Evolutionary conservation across 2,113 vertebrate species (phyloP).

Genomic region (Gasterosteus nipponicus): DNA sequence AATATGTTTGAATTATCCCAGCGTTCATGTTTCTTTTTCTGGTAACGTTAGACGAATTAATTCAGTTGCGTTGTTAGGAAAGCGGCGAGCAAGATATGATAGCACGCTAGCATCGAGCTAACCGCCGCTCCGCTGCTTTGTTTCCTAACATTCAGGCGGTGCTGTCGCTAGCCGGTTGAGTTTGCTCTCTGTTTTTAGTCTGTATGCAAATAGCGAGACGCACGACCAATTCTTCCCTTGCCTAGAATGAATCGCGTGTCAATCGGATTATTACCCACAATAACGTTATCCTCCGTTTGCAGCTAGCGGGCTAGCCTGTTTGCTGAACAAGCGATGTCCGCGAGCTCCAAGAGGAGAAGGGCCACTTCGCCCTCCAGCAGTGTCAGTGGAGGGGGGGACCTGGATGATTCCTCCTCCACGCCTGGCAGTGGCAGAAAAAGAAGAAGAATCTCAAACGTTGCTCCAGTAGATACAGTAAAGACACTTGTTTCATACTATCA

Average conservation of each 20-base stretch:
- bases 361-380: constrained; percentile 97
- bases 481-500: neutral
- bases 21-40: neutral
- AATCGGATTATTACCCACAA: neutral
- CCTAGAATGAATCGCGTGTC: too few relatives aligned
- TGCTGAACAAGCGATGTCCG: constrained; percentile 67
- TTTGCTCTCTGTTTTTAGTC: neutral
- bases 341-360: constrained; percentile 93
- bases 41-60: neutral
- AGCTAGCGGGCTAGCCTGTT: constrained; percentile 53
- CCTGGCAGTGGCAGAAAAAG: constrained; percentile 92
- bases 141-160: neutral
- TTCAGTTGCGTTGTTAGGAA: neutral
- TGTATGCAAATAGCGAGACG: neutral
- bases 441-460: constrained; percentile 87
- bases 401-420: constrained; percentile 89
- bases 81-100: neutral
- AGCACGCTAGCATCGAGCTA: neutral
- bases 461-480: constrained; percentile 93
- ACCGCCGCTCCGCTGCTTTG: neutral
- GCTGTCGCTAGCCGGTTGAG: neutral
- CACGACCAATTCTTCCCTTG: neutral
- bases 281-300: neutral
- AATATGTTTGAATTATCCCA: neutral
- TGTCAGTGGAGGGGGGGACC: constrained; percentile 91